Evolutionary conservation across 2,888 invertebrate genomes (phyloP).

Genomic region (Caenorhabditis uteleia): DNA sequence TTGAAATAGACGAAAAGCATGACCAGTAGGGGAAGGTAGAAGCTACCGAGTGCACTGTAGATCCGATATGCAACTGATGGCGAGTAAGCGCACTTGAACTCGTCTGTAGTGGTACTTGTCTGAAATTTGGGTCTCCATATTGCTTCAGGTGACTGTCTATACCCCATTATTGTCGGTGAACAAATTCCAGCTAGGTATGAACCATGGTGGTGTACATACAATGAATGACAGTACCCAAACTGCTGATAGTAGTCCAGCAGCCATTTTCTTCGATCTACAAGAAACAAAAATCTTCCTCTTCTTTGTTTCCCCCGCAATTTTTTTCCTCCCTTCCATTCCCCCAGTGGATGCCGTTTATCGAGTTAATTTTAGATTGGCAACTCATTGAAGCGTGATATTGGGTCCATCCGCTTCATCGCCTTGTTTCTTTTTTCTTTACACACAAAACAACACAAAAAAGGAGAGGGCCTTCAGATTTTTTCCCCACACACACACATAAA

Average conservation of each 20-base stretch:
- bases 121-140: not conserved
- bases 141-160: not conserved
- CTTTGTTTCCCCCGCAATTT: not conserved
- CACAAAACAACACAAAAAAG: not conserved
- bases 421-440: slow-evolving; percentile 8
- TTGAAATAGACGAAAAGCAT: slow-evolving; percentile 71
- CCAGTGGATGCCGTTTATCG: slow-evolving; percentile 35
- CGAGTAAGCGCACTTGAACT: slow-evolving; percentile 65
- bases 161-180: slow-evolving; percentile 43
- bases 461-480: slow-evolving; percentile 13
- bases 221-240: slow-evolving; percentile 70
- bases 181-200: slow-evolving; percentile 68
- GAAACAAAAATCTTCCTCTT: not conserved
- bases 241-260: slow-evolving; percentile 65
- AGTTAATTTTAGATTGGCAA: slow-evolving; percentile 37
- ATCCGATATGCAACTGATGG: slow-evolving; percentile 69
- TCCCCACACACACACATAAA: slow-evolving; percentile 6
- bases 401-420: slow-evolving; percentile 35
- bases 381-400: slow-evolving; percentile 38
- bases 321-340: not conserved
- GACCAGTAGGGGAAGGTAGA: slow-evolving; percentile 71
- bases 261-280: slow-evolving; percentile 67
- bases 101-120: slow-evolving; percentile 8
- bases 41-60: slow-evolving; percentile 72
- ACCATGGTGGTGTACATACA: slow-evolving; percentile 70